Percentiles rank a stretch among this genome's conserved stretches.
Evolutionary conservation across 1,140 invertebrate genomes (phyloP).

Genomic region (Eupeodes corollae): DNA sequence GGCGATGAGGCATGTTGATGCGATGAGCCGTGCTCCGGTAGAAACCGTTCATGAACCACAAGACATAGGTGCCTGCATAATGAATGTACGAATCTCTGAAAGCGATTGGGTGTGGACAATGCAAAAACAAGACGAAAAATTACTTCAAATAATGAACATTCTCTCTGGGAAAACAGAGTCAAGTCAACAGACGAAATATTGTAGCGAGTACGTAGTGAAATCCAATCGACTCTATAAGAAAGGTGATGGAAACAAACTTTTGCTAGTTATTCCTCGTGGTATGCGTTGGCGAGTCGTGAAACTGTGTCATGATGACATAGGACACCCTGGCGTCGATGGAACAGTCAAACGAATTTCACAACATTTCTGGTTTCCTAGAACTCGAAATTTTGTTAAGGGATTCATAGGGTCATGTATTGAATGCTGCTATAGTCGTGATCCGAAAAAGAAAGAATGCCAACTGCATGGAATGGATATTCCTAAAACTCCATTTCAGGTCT

Average conservation of each 20-base stretch:
- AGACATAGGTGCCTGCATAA: too few relatives aligned
- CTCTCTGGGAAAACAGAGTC: background rate
- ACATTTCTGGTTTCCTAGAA: constrained; percentile 1
- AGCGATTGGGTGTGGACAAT: background rate
- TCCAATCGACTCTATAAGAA: constrained; percentile 2
- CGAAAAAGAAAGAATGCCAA: constrained; percentile 8
- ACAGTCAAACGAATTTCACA: background rate
- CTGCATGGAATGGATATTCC: constrained; percentile 13
- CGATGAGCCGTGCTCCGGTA: too few relatives aligned
- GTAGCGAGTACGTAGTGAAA: background rate
- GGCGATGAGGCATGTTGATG: too few relatives aligned
- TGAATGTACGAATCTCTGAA: background rate
- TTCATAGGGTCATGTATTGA: constrained; percentile 1
- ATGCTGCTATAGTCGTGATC: background rate
- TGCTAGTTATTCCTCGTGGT: background rate
- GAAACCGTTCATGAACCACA: too few relatives aligned
- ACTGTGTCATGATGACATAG: background rate
- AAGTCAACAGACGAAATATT: background rate
- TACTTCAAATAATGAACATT: background rate
- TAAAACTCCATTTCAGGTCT: constrained; percentile 12
- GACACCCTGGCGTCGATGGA: background rate
- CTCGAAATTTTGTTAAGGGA: background rate
- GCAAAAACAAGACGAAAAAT: background rate
- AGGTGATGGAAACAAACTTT: background rate
- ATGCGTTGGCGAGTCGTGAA: constrained; percentile 1